phyloP scores from a whole-genome alignment of 2,113 vertebrate genomes.

The Nycticryphes semicollaris region DNA sequence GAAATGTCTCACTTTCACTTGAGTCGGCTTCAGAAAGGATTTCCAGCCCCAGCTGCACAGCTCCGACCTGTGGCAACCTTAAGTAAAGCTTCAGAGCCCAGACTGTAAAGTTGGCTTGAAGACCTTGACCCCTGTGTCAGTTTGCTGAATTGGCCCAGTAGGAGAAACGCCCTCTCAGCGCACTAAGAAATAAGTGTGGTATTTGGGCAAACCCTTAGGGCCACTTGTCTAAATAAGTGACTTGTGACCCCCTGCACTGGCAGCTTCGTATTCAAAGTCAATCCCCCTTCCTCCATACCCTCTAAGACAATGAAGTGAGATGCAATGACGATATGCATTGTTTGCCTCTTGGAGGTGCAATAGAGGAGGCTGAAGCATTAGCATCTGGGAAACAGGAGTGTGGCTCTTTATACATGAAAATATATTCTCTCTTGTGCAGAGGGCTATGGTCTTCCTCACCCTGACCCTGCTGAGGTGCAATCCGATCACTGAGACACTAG shows the following conservation, averaged over 20 bases:
- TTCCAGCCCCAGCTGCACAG: neutral
- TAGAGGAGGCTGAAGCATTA: neutral
- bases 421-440: neutral
- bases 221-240: neutral
- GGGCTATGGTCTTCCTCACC: neutral
- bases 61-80: neutral
- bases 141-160: neutral
- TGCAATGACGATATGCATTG: fast-evolving
- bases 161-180: neutral
- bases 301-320: neutral
- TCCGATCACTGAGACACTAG: neutral
- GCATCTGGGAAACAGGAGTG: neutral
- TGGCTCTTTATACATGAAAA: neutral
- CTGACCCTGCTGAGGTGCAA: neutral
- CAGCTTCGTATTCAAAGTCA: neutral
- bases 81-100: neutral
- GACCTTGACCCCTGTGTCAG: neutral
- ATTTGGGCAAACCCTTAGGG: neutral
- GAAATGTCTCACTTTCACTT: neutral
- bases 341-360: neutral
- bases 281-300: neutral
- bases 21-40: neutral
- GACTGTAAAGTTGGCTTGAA: neutral
- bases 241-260: neutral
- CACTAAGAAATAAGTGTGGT: neutral